Percentiles rank a stretch among this genome's conserved stretches.
Evolutionary conservation across 2,113 vertebrate genomes (phyloP).

Genomic region (Plecotus auritus): DNA sequence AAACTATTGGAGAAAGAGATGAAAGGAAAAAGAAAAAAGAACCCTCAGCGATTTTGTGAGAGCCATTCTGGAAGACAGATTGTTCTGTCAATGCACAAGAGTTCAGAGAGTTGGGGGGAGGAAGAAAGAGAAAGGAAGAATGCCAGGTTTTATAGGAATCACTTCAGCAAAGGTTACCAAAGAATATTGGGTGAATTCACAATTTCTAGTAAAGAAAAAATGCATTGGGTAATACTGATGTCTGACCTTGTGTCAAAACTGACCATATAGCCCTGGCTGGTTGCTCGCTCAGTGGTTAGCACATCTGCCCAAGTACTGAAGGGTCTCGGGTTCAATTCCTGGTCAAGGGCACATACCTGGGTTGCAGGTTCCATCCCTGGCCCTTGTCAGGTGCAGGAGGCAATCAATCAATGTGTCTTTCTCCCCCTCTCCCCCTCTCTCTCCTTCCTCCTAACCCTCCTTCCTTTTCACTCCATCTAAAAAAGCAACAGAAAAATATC

Average conservation of each 20-base stretch:
- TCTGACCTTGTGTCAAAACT: neutral
- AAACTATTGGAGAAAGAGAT: neutral
- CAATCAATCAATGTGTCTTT: no score
- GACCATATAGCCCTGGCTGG: neutral
- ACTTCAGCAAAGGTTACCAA: neutral
- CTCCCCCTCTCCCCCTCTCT: no score
- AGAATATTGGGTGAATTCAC: neutral
- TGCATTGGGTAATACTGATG: neutral
- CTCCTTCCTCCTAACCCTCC: no score
- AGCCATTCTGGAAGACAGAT: neutral
- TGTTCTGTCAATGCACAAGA: neutral
- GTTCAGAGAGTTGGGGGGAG: neutral
- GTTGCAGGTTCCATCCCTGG: no score
- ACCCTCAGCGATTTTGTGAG: neutral
- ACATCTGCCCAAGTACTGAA: no score
- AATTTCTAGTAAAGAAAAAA: constrained; percentile 11
- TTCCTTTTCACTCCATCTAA: no score
- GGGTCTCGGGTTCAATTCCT: no score
- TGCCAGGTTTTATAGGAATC: neutral
- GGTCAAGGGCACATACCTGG: no score
- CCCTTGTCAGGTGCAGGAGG: no score
- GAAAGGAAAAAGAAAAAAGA: neutral
- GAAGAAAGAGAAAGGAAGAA: neutral
- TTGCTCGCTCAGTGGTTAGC: no score
- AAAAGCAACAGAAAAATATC: no score